phyloP scores from a whole-genome alignment of 2,888 invertebrate species.

The Argyresthia goedartella region DNA sequence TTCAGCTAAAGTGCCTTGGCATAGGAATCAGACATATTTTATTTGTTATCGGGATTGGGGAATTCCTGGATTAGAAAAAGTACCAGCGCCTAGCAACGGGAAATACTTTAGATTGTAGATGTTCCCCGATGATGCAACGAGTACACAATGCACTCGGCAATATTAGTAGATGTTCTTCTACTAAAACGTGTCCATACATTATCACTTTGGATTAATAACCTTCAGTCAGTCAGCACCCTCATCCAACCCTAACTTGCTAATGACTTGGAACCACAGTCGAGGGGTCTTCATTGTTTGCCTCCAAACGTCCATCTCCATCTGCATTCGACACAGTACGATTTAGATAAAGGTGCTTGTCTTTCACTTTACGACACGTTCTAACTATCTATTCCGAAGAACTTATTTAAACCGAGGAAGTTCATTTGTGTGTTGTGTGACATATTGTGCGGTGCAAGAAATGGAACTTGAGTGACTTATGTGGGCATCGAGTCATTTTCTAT shows the following conservation, averaged over 20 bases:
- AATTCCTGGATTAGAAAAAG: not conserved
- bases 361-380: not conserved
- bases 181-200: not conserved
- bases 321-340: not conserved
- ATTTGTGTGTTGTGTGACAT: not conserved
- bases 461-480: constrained; percentile 12
- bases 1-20: constrained; percentile 25
- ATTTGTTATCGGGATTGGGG: no score
- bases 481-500: constrained; percentile 19
- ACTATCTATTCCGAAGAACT: not conserved
- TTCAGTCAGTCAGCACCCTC: no score
- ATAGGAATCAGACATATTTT: constrained; percentile 7
- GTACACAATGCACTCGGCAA: no score
- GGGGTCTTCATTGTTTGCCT: not conserved
- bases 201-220: not conserved
- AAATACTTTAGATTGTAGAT: not conserved
- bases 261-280: not conserved
- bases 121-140: no score
- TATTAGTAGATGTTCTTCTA: no score
- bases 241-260: not conserved
- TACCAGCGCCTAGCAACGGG: not conserved
- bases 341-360: not conserved
- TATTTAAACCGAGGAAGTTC: not conserved
- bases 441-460: constrained; percentile 23
- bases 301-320: not conserved